A percentile compares a stretch with the other conserved stretches of the same genome.
Evolutionary conservation across 1,140 invertebrate genomes (phyloP).

Genomic region (Armadillidium nasatum): DNA sequence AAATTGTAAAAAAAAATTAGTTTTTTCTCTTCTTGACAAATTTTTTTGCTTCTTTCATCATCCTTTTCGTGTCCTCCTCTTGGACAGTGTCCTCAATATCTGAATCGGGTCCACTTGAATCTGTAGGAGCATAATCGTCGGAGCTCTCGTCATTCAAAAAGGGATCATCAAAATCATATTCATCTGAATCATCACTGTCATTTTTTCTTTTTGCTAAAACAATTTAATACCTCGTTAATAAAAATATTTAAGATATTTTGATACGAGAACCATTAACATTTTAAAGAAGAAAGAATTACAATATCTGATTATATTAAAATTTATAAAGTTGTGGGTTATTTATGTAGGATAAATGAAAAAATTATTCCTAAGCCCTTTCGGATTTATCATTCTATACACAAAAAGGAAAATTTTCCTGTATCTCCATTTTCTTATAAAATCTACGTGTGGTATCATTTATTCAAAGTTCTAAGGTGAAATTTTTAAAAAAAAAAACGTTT

Average conservation of each 20-base stretch:
- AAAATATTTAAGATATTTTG: not conserved
- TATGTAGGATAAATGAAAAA: no score
- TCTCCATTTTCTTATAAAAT: no score
- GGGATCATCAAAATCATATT: not conserved
- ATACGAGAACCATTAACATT: not conserved
- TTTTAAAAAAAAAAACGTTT: no score
- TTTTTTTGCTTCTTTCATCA: slow-evolving; percentile 17
- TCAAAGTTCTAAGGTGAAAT: no score
- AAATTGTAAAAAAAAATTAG: no score
- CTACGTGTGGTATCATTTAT: no score
- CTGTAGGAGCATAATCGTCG: not conserved
- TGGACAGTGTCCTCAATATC: not conserved
- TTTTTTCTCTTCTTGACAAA: not conserved
- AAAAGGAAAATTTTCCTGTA: no score
- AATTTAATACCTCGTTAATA: not conserved
- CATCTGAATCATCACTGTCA: not conserved
- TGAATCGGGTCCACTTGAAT: not conserved
- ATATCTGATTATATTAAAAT: no score
- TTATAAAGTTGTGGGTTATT: no score
- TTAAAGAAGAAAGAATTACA: not conserved
- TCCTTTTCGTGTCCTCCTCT: not conserved
- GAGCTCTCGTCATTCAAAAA: not conserved
- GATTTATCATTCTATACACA: no score
- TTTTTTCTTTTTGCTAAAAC: not conserved
- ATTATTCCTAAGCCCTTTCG: no score